Conservation (phyloP, 2,113 vertebrate species). For the Tautogolabrus adspersus region DNA sequence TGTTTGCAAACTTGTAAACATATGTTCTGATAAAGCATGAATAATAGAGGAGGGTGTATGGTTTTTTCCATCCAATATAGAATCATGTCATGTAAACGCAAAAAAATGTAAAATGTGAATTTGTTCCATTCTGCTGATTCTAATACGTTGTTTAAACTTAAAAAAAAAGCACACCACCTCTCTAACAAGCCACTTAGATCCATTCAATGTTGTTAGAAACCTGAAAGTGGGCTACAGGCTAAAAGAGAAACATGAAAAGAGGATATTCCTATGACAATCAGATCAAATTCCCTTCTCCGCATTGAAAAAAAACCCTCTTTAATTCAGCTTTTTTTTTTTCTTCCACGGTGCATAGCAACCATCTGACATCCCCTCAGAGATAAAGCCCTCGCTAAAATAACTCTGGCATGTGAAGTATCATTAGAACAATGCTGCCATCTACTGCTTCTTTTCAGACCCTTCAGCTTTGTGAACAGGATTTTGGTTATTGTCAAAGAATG, state of each 20-base stretch:
- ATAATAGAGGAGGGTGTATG: neutral
- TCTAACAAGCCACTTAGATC: conserved; percentile 19
- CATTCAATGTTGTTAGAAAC: conserved; percentile 26
- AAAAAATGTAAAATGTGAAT: neutral
- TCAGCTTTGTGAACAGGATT: neutral
- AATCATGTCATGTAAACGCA: too few relatives aligned
- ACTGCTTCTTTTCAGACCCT: conserved; percentile 35
- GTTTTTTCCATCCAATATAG: too few relatives aligned
- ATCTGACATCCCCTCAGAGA: conserved; percentile 23
- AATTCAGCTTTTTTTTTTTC: neutral
- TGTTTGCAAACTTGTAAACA: neutral
- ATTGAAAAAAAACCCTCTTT: conserved; percentile 4
- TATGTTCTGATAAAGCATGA: neutral
- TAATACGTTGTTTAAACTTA: neutral
- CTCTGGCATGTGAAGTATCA: neutral
- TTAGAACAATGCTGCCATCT: conserved; percentile 82
- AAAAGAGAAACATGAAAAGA: conserved; percentile 48
- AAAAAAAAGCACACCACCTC: conserved; percentile 1
- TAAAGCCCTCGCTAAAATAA: neutral
- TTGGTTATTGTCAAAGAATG: neutral
- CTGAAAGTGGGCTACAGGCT: conserved; percentile 32
- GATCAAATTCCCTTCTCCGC: conserved; percentile 24
- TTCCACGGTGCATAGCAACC: conserved; percentile 32
- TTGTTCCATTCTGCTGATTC: neutral
- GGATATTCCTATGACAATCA: conserved; percentile 43